Percentiles rank a stretch among this genome's conserved stretches.
Evolutionary conservation across 2,888 invertebrate species (phyloP).

Genomic region (Diaperis boleti): DNA sequence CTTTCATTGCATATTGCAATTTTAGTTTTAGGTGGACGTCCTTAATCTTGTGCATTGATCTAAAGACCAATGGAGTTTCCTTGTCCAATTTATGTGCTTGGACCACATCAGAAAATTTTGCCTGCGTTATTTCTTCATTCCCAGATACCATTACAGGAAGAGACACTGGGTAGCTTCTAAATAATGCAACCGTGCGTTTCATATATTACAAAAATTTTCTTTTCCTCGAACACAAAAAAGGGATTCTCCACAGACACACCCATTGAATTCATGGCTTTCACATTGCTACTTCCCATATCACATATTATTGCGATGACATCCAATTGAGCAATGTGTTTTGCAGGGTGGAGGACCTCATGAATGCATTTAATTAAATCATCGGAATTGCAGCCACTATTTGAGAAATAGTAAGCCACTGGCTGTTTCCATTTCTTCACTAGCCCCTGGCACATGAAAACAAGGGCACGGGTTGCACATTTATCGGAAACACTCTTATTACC

Average conservation of each 20-base stretch:
- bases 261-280: slow-evolving; percentile 33
- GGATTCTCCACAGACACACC: no score
- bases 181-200: slow-evolving; percentile 26
- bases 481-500: background rate
- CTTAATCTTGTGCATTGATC: slow-evolving; percentile 40
- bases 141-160: background rate
- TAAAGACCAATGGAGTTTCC: slow-evolving; percentile 35
- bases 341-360: slow-evolving; percentile 37
- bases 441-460: slow-evolving; percentile 43
- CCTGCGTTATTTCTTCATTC: slow-evolving; percentile 10
- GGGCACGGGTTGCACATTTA: slow-evolving; percentile 35
- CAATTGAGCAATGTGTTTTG: slow-evolving; percentile 21
- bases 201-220: slow-evolving; percentile 14
- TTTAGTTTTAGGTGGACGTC: slow-evolving; percentile 44
- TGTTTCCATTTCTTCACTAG: slow-evolving; percentile 44
- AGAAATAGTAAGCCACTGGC: slow-evolving; percentile 48
- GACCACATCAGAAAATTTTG: slow-evolving; percentile 30
- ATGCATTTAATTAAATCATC: slow-evolving; percentile 18
- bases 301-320: slow-evolving; percentile 43
- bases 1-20: slow-evolving; percentile 49
- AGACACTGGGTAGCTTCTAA: slow-evolving; percentile 13
- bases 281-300: slow-evolving; percentile 46
- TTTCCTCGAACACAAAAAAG: background rate
- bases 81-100: slow-evolving; percentile 37
- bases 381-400: slow-evolving; percentile 28